Base-by-base conservation (phyloP, 64 coral and sea anemone species). In the Anthopleura sola region DNA sequence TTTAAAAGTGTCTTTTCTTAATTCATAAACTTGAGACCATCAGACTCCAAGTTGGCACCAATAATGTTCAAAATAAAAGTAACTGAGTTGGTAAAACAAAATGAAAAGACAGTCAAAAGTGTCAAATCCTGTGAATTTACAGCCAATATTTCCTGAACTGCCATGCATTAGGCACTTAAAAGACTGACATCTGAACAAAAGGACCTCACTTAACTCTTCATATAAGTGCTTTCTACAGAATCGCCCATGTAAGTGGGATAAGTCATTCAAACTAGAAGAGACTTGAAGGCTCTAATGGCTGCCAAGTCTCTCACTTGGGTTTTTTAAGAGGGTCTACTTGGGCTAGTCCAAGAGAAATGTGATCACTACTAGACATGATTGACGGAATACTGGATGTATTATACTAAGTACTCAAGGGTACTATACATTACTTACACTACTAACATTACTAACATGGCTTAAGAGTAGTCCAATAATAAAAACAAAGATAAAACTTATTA, bases 151-250 rank as follows among this genome's bases (percentile, higher is more conserved):
- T 79, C 76, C 34, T 79, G 44, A 20, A 79, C 44, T 38, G 44
- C 31, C 36, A 38, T 44, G 18, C 76, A 79, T 47, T 79, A 47
- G 44, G 37, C 39, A 44, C 76, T 79, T 47, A 24, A 44, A 26
- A 44, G 14, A 79, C 37, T 79, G 76, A 79, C 76, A 79, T 44
- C 24, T 47, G 20, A 48, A 79, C 76, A 79, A 79, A 79, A 33
- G 76, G 34, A 10, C 76, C 7, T 37, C 37, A 44, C 76, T 79
- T 79, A 79, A 33, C 76, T 26, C 44, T 18, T 79, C 5, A 23
- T 44, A 24, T 47, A 79, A 79, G 76, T 79, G 76, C 44, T 79
- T 79, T 79, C 76, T 44, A n/a, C 44, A 48, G 76, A 79, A 79
- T 37, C 39, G 39, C 37, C 38, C 36, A 79, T 3, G 15, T 48